Base-by-base conservation (phyloP, 1,140 invertebrate genomes). In the Octopus sinensis region DNA sequence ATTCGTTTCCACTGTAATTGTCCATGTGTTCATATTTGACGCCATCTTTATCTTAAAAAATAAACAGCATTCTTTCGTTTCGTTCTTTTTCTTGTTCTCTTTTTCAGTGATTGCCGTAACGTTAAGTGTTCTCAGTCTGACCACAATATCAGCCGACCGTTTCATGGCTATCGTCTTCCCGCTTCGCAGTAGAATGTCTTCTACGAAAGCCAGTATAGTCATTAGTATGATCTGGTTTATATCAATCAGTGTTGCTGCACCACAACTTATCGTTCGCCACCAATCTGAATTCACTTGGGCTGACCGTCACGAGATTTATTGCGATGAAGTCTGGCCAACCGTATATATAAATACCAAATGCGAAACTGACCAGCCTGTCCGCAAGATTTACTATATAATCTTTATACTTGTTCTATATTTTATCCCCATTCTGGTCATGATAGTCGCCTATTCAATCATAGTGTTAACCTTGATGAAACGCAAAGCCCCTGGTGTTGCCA, bases 71-170 rank as follows among this genome's bases (percentile, higher is more conserved):
- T 43, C 23, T 23, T 23, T 23, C 62, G 62, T 68, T 68, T 68
- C 9, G 9, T 9, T 68, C 62, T 68, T 68, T n/a, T 68, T 12
- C 83, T 23, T 76, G 54, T 86, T 76, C 82, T 79, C 80, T 62
- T 54, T 86, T 85, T 2, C 83, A 89, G 92, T 91, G 84, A 87
- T 91, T 12, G 89, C 90, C 52, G 84, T 92, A 53, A 90, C 90
- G 17, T 87, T 89, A n/a, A 92, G 91, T 78, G 91, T 92, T 0
- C 84, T 92, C 52, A 92, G 92, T 4, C 82, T 92, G 80, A 91
- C 89, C 4, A 88, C 90, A 43, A 92, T 92, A 77, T 88, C 92
- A 0, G 89, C 91, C 79, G 92, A 92, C 85, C 87, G 92, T 51
- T 89, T 89, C 82, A 84, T 87, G 54, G 89, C 87, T 17, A 87